These are phyloP conservation scores for Leptoteleia sp. DNA, from an alignment of 1,140 invertebrate genomes.

Conservation along the genomic window DNA sequence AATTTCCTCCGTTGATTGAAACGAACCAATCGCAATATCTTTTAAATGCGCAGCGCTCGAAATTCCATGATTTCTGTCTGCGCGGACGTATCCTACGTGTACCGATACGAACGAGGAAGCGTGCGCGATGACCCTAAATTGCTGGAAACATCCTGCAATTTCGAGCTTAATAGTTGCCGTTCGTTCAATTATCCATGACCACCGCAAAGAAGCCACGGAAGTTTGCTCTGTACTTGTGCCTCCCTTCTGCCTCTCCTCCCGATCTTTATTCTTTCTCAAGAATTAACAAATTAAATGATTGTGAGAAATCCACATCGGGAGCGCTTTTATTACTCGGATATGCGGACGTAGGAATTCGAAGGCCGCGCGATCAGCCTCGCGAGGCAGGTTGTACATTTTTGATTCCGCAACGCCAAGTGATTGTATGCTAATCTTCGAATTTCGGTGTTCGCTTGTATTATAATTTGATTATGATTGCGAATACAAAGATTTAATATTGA, in stretches of 20 bases:
- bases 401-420: not conserved
- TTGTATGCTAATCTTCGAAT: not conserved
- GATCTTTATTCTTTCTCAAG: slow-evolving; percentile 36
- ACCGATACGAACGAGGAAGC: slow-evolving; percentile 60
- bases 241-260: slow-evolving; percentile 36
- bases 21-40: slow-evolving; percentile 43
- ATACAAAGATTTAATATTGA: no score
- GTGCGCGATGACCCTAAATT: slow-evolving; percentile 69
- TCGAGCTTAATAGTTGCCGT: slow-evolving; percentile 71
- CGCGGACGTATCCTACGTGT: slow-evolving; percentile 35
- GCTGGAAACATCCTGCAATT: slow-evolving; percentile 73
- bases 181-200: slow-evolving; percentile 72
- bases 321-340: not conserved
- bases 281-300: slow-evolving; percentile 45
- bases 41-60: slow-evolving; percentile 46
- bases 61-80: slow-evolving; percentile 58
- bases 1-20: slow-evolving; percentile 61
- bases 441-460: no score
- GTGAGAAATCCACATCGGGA: slow-evolving; percentile 24
- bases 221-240: slow-evolving; percentile 51
- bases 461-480: not conserved
- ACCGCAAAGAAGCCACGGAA: slow-evolving; percentile 61
- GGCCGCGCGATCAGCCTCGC: not conserved
- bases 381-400: not conserved
- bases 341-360: not conserved